Base-by-base conservation (phyloP, 2,113 vertebrate species). In the Elephas maximus region DNA sequence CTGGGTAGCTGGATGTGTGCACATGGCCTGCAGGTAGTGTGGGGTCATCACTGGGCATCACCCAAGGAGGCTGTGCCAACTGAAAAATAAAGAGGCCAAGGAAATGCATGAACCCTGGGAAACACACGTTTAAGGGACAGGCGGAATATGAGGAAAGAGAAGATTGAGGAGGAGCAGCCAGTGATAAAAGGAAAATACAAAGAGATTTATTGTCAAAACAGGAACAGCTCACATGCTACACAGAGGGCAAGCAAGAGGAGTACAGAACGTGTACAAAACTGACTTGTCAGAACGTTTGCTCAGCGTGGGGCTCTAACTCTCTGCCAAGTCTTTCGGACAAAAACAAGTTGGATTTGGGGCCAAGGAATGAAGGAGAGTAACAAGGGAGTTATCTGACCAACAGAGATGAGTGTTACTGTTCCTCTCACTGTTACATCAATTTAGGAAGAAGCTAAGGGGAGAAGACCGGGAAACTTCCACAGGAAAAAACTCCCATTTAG, bases 401-500 rank as follows among this genome's bases (percentile, higher is more conserved):
- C 4, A 69, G 62, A 87, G 48, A 37, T 37, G 15, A 60, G 6
- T 8, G 15, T 37, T 79, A 30, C 8, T 23, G 6, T 57, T 51
- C 82, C 37, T 89, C 24, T 62, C 8, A 6, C 26, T 69, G 20
- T 21, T 41, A 79, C 1, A 62, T 30, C 17, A 4, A 91, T 15
- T 80, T 57, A 71, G 45, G 44, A 95, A 93, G 79, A 86, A 78
- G 60, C 24, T 28, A 67, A 79, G 24, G 51, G 90, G 28, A 92
- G 69, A 82, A 82, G 41, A 88, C 21, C 21, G 67, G 65, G 37
- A 80, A 73, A 74, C 57, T n/a, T 9, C 41, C 73, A 60, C 74
- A 45, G 57, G n/a, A 77, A 84, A 84, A 23, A 88, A 33, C 30
- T 37, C 60, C 60, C 53, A 88, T 37, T 84, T 78, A 88, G 57